These are phyloP conservation scores for Sycophaga agraensis DNA, from an alignment of 1,140 invertebrate species.

Conservation along the genomic window DNA sequence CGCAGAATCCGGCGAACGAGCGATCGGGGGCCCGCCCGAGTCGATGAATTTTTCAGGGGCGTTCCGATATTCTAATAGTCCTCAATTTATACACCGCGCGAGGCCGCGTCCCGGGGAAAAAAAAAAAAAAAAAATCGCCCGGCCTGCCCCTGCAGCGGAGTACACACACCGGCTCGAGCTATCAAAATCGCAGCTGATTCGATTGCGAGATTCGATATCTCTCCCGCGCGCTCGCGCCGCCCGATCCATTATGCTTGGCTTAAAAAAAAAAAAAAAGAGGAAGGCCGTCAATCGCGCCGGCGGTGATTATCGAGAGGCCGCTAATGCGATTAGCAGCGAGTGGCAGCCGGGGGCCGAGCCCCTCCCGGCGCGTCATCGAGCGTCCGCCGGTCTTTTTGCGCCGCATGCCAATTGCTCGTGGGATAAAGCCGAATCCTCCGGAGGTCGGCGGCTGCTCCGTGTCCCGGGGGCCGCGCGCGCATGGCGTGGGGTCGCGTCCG, in stretches of 20 bases:
- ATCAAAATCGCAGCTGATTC: conserved; percentile 24
- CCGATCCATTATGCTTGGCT: no score
- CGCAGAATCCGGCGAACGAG: neutral
- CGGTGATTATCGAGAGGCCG: conserved; percentile 23
- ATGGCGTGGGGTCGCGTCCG: neutral
- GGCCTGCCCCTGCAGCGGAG: no score
- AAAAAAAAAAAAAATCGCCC: neutral
- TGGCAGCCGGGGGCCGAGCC: no score
- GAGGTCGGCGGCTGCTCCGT: neutral
- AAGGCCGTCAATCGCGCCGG: conserved; percentile 7
- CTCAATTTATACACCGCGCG: conserved; percentile 6
- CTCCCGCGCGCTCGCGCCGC: neutral
- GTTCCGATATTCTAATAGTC: conserved; percentile 9
- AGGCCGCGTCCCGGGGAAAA: neutral
- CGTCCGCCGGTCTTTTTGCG: no score
- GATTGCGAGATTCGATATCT: no score
- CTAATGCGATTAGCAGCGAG: conserved; percentile 2
- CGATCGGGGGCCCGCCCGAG: neutral
- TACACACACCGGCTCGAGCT: no score
- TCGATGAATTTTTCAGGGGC: conserved; percentile 14
- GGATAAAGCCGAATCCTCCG: no score
- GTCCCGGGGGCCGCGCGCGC: neutral
- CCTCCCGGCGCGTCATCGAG: no score
- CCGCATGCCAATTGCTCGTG: no score
- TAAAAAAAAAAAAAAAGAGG: neutral